These are phyloP conservation scores for Caracal caracal DNA, from an alignment of 2,113 vertebrate genomes.

Conservation along the genomic window DNA sequence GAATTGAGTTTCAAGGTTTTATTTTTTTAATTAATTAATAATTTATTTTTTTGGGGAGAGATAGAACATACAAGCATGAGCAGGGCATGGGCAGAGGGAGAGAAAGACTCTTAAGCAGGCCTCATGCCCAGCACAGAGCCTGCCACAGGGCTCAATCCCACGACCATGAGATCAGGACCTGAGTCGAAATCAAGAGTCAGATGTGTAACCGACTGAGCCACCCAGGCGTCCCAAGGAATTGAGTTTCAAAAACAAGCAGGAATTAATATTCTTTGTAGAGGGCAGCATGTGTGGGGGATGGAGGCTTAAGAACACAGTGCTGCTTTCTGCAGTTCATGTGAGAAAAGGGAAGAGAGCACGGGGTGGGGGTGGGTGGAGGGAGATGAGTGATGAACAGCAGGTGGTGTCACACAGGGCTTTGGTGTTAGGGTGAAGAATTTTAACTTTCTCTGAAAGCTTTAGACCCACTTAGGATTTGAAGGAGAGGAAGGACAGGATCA, in stretches of 20 bases:
- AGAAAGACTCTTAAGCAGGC: no score
- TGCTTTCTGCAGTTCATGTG: neutral
- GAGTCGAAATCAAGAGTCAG: no score
- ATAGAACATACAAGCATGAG: no score
- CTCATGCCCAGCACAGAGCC: no score
- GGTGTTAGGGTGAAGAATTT: neutral
- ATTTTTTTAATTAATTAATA: no score
- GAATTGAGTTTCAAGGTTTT: neutral
- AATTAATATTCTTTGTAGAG: neutral
- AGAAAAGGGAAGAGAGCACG: neutral
- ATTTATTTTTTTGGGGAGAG: no score
- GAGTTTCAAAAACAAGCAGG: neutral
- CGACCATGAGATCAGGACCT: no score
- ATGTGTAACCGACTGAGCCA: no score
- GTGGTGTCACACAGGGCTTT: neutral
- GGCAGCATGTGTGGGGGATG: neutral
- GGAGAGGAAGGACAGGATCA: neutral
- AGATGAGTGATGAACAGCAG: neutral
- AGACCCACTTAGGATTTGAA: neutral
- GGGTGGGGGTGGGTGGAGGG: neutral
- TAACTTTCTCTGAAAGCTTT: neutral
- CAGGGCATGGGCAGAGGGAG: no score
- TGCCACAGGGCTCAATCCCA: no score
- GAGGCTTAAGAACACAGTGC: neutral
- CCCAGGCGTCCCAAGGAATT: neutral